A percentile compares a stretch with the other conserved stretches of the same genome.
phyloP scores from a whole-genome alignment of 2,888 invertebrate genomes.

The Stenchaetothrips biformis region DNA sequence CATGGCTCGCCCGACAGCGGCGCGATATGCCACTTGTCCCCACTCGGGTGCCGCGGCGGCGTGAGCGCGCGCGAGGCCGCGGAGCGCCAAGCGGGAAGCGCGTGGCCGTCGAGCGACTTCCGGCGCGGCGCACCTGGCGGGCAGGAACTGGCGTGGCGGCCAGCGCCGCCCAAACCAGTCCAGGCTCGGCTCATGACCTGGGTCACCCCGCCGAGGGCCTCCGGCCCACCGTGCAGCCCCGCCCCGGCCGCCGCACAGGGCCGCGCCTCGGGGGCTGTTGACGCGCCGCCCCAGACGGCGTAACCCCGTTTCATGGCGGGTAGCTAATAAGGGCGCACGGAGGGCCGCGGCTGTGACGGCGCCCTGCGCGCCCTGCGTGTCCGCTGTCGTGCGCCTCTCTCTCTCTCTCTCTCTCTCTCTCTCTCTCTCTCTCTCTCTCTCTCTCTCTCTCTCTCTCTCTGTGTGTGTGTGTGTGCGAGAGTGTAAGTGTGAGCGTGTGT shows the following conservation, averaged over 20 bases:
- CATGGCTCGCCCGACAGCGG: too few species aligned
- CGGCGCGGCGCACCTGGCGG: neutral
- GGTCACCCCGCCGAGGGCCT: neutral
- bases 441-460: neutral
- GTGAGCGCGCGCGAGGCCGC: too few species aligned
- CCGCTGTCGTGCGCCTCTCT: neutral
- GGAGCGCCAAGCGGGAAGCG: too few species aligned
- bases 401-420: neutral
- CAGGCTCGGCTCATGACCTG: neutral
- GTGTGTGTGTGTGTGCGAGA: neutral
- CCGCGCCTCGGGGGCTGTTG: neutral
- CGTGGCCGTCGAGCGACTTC: too few species aligned
- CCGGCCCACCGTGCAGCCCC: neutral
- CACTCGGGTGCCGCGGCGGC: too few species aligned
- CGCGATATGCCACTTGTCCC: too few species aligned
- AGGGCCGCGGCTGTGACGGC: neutral
- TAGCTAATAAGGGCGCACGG: neutral
- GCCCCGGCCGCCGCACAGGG: neutral
- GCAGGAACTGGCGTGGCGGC: neutral
- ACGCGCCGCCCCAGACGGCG: neutral
- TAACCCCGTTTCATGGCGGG: slow-evolving; percentile 1
- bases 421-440: neutral
- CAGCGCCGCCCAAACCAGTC: too few species aligned
- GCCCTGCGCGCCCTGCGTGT: neutral
- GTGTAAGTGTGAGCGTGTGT: neutral